phyloP scores from a whole-genome alignment of 2,113 vertebrate genomes.

The Penelope pileata region DNA sequence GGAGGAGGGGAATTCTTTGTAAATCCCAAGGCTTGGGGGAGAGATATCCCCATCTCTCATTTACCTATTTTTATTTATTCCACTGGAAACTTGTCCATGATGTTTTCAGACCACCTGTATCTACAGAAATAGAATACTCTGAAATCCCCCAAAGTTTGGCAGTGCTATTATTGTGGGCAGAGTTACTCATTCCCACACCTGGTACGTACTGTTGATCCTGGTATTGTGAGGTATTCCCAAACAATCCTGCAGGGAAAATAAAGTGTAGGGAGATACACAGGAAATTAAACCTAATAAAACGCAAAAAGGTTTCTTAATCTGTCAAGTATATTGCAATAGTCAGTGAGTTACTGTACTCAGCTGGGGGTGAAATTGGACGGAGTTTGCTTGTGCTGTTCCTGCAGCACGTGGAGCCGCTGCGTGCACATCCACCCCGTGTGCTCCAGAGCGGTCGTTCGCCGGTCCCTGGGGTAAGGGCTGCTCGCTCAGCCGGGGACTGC shows the following conservation, averaged over 20 bases:
- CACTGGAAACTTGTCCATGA: not conserved
- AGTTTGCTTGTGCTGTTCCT: not conserved
- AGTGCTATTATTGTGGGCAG: not conserved
- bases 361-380: not conserved
- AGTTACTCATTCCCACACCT: not conserved
- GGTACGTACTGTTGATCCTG: not conserved
- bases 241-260: not conserved
- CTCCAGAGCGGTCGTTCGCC: not conserved
- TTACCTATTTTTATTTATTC: not conserved
- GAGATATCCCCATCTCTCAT: not conserved
- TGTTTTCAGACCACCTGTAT: not conserved
- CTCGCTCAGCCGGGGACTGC: not conserved
- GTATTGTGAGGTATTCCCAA: not conserved
- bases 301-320: slow-evolving; percentile 27
- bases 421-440: not conserved
- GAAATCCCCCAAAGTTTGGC: not conserved
- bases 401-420: not conserved
- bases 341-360: not conserved
- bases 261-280: not conserved
- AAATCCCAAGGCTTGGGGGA: not conserved
- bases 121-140: not conserved
- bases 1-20: not conserved
- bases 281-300: slow-evolving; percentile 26
- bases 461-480: not conserved
- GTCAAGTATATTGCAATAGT: slow-evolving; percentile 20